Conservation (phyloP, 2,888 invertebrate species). For the Saturnia japonica region DNA sequence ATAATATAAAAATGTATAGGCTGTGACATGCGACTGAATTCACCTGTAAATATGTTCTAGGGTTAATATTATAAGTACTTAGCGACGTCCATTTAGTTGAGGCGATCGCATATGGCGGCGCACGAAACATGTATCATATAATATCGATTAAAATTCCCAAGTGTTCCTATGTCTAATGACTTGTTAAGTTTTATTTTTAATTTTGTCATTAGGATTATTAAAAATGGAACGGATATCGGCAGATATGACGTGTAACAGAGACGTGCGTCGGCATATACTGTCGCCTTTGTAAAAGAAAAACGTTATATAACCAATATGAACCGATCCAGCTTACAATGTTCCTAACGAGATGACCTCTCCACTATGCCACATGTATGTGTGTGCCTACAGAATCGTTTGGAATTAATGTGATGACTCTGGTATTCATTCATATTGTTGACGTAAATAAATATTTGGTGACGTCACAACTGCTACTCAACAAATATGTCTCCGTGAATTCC, state of each 20-base stretch:
- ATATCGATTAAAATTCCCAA: too few relatives aligned
- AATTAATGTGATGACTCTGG: background rate
- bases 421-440: background rate
- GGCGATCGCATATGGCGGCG: slow-evolving; percentile 13
- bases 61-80: slow-evolving; percentile 33
- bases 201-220: background rate
- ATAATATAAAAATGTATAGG: slow-evolving; percentile 39
- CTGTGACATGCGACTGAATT: slow-evolving; percentile 58
- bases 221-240: background rate
- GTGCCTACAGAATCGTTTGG: slow-evolving; percentile 3
- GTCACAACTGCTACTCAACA: too few relatives aligned
- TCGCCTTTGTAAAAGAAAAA: slow-evolving; percentile 13
- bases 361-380: slow-evolving; percentile 9
- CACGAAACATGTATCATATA: background rate
- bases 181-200: background rate
- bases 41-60: slow-evolving; percentile 45
- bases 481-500: too few relatives aligned
- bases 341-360: slow-evolving; percentile 15
- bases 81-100: slow-evolving; percentile 21
- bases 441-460: too few relatives aligned
- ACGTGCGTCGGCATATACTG: slow-evolving; percentile 10
- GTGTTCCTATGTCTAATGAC: background rate
- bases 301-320: background rate
- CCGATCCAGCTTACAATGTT: slow-evolving; percentile 13
- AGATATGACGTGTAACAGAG: background rate